These are phyloP conservation scores for Gallinago undulata DNA, from an alignment of 2,113 vertebrate genomes.

Conservation along the genomic window DNA sequence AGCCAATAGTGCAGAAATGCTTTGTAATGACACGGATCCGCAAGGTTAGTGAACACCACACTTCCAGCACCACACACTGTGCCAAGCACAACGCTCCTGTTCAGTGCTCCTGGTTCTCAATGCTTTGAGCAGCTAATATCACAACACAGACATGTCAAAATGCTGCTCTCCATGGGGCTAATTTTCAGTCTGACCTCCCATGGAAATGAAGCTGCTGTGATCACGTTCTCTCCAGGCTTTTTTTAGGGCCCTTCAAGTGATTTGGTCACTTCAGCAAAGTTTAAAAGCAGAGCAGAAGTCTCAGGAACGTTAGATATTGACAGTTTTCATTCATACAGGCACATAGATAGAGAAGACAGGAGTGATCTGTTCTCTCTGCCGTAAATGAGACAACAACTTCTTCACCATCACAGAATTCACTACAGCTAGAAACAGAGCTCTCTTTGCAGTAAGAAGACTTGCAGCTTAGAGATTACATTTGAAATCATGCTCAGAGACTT, in stretches of 20 bases:
- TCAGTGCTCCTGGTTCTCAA: too few relatives aligned
- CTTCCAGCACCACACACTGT: not conserved
- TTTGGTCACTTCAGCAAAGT: not conserved
- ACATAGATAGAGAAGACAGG: not conserved
- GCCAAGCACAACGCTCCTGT: not conserved
- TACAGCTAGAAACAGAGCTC: not conserved
- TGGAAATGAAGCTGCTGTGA: not conserved
- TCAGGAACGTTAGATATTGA: not conserved
- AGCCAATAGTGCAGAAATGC: not conserved
- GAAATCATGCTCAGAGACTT: not conserved
- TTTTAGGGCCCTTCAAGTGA: not conserved
- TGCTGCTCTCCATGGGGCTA: rapidly evolving
- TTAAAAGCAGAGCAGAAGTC: not conserved
- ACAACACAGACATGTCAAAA: not conserved
- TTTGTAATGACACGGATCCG: not conserved
- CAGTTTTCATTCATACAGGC: not conserved
- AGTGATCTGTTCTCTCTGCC: not conserved
- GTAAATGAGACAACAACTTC: not conserved
- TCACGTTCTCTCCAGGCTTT: not conserved
- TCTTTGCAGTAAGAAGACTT: not conserved
- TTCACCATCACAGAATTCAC: not conserved
- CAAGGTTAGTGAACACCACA: not conserved
- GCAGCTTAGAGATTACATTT: not conserved
- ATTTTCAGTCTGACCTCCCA: not conserved
- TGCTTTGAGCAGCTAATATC: not conserved